Conservation (phyloP, 2,888 invertebrate genomes). For the Cyaniris semiargus region DNA sequence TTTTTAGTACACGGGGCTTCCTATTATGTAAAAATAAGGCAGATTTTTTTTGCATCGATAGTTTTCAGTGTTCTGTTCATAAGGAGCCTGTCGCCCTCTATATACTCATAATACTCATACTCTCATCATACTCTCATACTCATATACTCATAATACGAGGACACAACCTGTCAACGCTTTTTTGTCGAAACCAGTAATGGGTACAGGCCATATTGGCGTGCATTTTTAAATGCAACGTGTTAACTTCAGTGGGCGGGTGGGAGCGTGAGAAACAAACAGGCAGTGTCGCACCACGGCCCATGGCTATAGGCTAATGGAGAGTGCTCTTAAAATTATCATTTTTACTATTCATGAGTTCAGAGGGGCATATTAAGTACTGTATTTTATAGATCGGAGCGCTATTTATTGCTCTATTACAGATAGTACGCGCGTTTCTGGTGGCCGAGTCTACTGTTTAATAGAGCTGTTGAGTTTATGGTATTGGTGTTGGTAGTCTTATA, state of each 20-base stretch:
- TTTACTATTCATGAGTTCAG: constrained; percentile 52
- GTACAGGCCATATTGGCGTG: constrained; percentile 32
- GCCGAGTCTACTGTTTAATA: constrained; percentile 10
- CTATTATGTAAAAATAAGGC: not conserved
- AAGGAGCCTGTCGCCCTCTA: not conserved
- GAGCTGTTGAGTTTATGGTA: constrained; percentile 4
- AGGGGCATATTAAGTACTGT: constrained; percentile 26
- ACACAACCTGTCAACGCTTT: not conserved
- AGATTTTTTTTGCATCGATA: no score
- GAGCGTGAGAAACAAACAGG: constrained; percentile 76
- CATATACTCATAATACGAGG: not conserved
- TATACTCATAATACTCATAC: no score
- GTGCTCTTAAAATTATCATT: constrained; percentile 58
- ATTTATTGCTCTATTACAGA: constrained; percentile 20
- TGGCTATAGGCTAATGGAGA: constrained; percentile 46
- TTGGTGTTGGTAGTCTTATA: constrained; percentile 28
- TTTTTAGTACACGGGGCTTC: no score
- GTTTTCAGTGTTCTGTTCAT: not conserved
- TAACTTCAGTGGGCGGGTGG: constrained; percentile 67
- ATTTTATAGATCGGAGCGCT: constrained; percentile 22
- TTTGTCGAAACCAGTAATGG: constrained; percentile 37
- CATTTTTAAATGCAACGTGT: constrained; percentile 38
- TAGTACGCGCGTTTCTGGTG: not conserved
- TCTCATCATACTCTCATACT: no score
- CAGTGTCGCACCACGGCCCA: constrained; percentile 61